A percentile compares a stretch with the other conserved stretches of the same genome.
Evolutionary conservation across 2,113 vertebrate genomes (phyloP).

Genomic region (Silurus glanis): DNA sequence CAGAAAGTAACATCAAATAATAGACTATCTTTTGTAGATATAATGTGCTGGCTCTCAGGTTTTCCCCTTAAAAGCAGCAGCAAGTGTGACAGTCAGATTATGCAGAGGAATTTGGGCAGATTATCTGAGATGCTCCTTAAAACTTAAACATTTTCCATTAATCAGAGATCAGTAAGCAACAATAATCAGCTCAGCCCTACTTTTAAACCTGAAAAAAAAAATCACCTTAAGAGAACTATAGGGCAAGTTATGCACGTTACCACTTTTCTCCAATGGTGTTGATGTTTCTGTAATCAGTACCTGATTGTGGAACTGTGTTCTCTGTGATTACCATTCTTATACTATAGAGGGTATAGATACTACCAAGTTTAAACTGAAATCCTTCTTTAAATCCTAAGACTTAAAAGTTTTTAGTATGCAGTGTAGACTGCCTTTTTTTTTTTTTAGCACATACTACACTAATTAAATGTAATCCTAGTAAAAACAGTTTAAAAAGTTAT

Average conservation of each 20-base stretch:
- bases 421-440: neutral
- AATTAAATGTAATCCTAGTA: neutral
- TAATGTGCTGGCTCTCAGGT: no score
- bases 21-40: no score
- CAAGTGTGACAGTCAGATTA: neutral
- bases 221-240: neutral
- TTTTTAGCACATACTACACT: neutral
- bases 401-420: neutral
- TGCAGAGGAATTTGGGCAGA: neutral
- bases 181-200: neutral
- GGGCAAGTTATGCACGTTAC: neutral
- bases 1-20: no score
- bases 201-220: neutral
- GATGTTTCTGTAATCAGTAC: conserved; percentile 15
- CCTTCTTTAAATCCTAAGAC: neutral
- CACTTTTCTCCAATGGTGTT: neutral
- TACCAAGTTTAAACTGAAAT: neutral
- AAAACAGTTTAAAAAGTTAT: neutral
- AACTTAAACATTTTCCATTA: neutral
- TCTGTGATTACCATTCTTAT: neutral
- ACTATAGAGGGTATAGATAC: neutral
- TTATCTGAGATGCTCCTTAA: neutral
- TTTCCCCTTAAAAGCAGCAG: neutral
- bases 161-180: neutral
- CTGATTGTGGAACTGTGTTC: neutral